phyloP scores from a whole-genome alignment of 2,797 vertebrate species.

The Tangara arthus region DNA sequence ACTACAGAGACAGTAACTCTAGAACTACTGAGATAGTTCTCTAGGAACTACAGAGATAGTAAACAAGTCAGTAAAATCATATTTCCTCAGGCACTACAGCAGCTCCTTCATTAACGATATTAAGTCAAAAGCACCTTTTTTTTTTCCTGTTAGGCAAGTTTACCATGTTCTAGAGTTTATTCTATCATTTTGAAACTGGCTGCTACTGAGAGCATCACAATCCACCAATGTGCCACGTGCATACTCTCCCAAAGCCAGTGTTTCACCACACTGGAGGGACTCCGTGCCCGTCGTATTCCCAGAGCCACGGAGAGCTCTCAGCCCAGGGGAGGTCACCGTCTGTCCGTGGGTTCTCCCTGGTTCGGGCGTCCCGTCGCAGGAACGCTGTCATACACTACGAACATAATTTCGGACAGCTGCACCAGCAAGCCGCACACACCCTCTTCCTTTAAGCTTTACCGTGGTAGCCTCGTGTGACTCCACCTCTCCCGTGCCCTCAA shows the following conservation, averaged over 20 bases:
- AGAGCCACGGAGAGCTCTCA: background rate
- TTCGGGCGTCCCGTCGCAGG: too few species aligned
- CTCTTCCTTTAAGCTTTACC: background rate
- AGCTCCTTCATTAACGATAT: background rate
- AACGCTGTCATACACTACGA: rapidly evolving
- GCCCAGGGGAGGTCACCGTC: background rate
- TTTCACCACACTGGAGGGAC: rapidly evolving
- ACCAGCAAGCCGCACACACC: rapidly evolving
- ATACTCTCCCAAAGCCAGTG: rapidly evolving
- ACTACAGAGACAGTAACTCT: background rate
- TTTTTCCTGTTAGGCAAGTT: background rate
- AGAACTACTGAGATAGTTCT: background rate
- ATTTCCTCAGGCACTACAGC: background rate
- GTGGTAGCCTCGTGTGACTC: rapidly evolving
- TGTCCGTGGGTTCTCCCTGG: rapidly evolving
- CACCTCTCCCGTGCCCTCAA: rapidly evolving
- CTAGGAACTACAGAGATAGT: background rate
- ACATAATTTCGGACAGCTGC: background rate
- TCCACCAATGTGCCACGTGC: rapidly evolving
- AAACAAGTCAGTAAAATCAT: background rate
- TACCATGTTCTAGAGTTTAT: background rate
- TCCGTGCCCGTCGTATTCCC: rapidly evolving
- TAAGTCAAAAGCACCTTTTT: background rate
- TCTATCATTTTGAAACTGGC: background rate
- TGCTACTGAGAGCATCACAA: background rate